These are phyloP conservation scores for Dilophus febrilis DNA, from an alignment of 2,888 invertebrate species.

Conservation along the genomic window DNA sequence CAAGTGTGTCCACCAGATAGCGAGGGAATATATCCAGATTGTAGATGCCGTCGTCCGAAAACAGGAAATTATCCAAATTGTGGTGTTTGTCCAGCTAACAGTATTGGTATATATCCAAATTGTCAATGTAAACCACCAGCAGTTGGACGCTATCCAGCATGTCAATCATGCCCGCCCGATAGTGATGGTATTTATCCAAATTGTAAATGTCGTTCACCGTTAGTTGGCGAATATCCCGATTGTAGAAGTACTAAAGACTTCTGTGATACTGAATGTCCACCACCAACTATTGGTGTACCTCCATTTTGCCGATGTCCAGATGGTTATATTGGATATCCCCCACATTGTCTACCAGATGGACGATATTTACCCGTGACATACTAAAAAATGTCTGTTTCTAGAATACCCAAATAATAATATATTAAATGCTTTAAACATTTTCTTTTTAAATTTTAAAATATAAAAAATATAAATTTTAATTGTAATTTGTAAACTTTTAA, in stretches of 20 bases:
- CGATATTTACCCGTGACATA: no score
- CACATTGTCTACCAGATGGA: no score
- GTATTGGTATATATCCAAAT: background rate
- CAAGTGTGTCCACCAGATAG: background rate
- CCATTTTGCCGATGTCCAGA: background rate
- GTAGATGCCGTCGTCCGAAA: background rate
- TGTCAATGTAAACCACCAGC: background rate
- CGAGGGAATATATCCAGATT: background rate
- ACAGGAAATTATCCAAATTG: background rate
- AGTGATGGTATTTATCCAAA: background rate
- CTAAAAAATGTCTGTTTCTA: no score
- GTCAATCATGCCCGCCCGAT: background rate
- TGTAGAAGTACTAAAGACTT: background rate
- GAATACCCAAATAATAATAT: no score
- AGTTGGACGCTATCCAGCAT: background rate
- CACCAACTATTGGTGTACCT: background rate
- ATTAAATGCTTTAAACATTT: no score
- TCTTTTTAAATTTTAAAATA: no score
- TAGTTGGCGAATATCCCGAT: background rate
- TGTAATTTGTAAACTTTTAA: no score
- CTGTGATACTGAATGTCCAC: background rate
- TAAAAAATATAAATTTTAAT: no score
- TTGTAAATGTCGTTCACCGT: background rate
- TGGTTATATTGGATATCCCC: no score
- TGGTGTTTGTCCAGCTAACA: background rate